Evolutionary conservation across 1,140 invertebrate genomes (phyloP), one percentile per base, ranked within the genome.

Genomic region (Vanessa atalanta): DNA sequence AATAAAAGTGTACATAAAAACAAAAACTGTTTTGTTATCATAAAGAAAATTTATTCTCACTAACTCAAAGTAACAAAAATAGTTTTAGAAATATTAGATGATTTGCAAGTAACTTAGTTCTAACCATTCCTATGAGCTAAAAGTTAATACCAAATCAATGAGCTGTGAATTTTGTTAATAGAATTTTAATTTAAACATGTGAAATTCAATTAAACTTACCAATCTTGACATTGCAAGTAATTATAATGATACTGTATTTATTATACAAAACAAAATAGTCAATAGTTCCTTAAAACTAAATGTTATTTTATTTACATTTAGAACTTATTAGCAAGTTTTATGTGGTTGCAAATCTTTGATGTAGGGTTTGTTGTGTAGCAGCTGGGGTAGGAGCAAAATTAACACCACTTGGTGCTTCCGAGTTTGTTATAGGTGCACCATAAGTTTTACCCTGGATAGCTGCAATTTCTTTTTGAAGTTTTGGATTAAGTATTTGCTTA

Each of bases 401-500:
- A 13, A 91, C 75, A 37, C 88, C 89, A 79, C 78, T 66, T 11
- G 87, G 88, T n/a, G 80, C 43, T 37, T 89, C 89, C 60, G 55
- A 13, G 31, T 79, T 70, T 67, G 48, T 67, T 20, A 70, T 80
- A 26, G 60, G 70, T 9, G 48, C 31, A 12, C 83, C 82, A 80
- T 82, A 85, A 67, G 71, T 81, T 82, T 91, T 93, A 55, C 91
- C 88, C 60, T 93, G 91, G 65, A 93, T 86, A 68, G 83, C 86
- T 72, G 91, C 91, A 72, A 93, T 93, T 82, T 91, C 88, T 74
- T 88, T 83, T 72, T 93, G 91, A 26, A 93, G 75, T 77, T 84
- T 87, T n/a, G 85, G 80, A 82, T 93, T 90, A 5, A 93, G 75
- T 37, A 88, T 71, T 81, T 88, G 87, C 70, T 93, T 91, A 73